Evolutionary conservation across 2,888 invertebrate species (phyloP).

Genomic region (Gortyna flavago): DNA sequence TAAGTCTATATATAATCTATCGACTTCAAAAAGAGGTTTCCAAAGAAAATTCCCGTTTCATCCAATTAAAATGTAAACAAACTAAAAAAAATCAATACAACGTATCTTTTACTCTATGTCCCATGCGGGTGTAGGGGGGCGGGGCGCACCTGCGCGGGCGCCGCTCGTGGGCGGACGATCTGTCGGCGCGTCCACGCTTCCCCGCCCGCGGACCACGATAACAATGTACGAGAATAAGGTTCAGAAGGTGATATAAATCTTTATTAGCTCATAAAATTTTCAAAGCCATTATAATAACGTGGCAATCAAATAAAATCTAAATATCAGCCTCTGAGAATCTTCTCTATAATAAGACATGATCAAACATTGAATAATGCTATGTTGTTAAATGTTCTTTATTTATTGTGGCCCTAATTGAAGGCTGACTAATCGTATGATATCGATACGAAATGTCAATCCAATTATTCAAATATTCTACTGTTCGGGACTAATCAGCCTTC

Average conservation of each 20-base stretch:
- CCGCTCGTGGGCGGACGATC: slow-evolving; percentile 79
- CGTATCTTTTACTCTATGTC: slow-evolving; percentile 59
- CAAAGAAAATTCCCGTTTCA: background rate
- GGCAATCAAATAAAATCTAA: background rate
- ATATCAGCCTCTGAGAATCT: background rate
- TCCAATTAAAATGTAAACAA: background rate
- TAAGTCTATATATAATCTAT: background rate
- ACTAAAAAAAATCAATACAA: background rate
- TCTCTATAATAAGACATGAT: background rate
- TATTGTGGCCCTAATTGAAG: background rate
- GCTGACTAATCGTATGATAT: background rate
- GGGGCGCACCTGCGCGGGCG: slow-evolving; percentile 77
- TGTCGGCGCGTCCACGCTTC: slow-evolving; percentile 76
- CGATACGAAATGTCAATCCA: background rate
- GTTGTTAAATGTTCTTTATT: background rate
- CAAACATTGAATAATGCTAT: background rate
- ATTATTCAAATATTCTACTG: background rate
- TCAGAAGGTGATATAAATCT: slow-evolving; percentile 31
- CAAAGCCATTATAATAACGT: background rate
- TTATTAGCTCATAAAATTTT: background rate
- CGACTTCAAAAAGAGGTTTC: background rate
- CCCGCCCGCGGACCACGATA: slow-evolving; percentile 67
- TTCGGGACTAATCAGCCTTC: background rate
- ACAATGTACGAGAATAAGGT: background rate
- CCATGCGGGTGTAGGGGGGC: slow-evolving; percentile 51